Base-by-base conservation (phyloP, 2,888 invertebrate genomes). In the Hypomecis punctinalis region DNA sequence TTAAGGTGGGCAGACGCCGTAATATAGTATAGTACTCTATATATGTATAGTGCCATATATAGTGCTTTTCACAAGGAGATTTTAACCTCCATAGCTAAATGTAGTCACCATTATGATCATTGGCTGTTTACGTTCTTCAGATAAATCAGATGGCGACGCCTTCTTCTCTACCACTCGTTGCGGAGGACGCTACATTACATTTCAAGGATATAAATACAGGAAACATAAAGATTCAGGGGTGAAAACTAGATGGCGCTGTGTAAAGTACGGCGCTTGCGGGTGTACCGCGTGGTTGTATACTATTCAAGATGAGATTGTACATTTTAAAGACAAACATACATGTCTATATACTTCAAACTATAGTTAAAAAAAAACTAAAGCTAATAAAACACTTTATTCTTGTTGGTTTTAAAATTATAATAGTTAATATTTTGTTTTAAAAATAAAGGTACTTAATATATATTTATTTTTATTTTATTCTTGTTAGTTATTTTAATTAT, bases 191-290 rank as follows among this genome's bases (percentile, higher is more conserved):
- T 40, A 33, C n/a, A 8, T 57, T 2, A 11, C 9, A 8, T n/a
- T 49, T 1, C 39, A 11, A 6, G 68, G 66, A 5, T 58, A 60
- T 40, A 63, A 46, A 36, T 67, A 67, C 33, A 46, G 36, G 1
- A 67, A 63, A 51, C 56, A 52, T 0, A 54, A 53, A 2, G 11
- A 39, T 0, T 13, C 0, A 2, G 67, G 67, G 8, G 1, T 4
- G 9, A 69, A 67, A 46, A 65, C 23, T 23, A 40, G 67, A 52
- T 67, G 67, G 69, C 53, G 57, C 40, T 69, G 67, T 54, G 51
- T 59, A 7, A 55, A 63, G 0, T 63, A 68, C 45, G 10, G 6
- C 0, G 51, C 11, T 0, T 35, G 39, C 8, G 55, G 55, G 10
- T 68, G 68, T 36, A 46, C 42, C 5, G 70, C 70, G 5, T 42